Base-by-base conservation (phyloP, 1,140 invertebrate genomes). In the Pseudobourletiella spinata region DNA sequence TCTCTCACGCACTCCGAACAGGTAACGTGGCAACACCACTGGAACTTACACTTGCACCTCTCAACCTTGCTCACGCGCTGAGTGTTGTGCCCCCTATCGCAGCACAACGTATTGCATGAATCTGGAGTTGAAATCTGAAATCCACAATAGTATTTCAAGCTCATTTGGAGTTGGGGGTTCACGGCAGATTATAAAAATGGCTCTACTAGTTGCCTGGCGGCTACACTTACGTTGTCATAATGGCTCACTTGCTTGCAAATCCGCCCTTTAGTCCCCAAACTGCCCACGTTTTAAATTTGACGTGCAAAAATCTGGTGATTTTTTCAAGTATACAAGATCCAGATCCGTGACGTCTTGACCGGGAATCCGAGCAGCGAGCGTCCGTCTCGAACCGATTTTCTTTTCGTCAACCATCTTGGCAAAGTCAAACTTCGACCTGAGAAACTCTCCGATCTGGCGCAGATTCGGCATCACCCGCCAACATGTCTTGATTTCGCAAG, bases 401-500 rank as follows among this genome's bases (percentile, higher is more conserved):
- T 72, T 71, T 39, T 71, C 61, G n/a, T 61, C 69, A 2, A 77
- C 74, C 54, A 74, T 70, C 42, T 74, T 75, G 3, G 78, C 75
- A 15, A 71, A 71, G 57, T 78, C 77, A 57, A 75, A 78, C 61
- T 75, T 75, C 46, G 70, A 70, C 52, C 59, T 42, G 25, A 94
- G 52, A 35, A 55, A 55, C 18, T 55, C 52, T 39, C 52, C 52
- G 39, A 55, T 55, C 16, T 55, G 29, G 4, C 52, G 6, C 25
- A 71, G 32, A 58, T 28, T 72, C 42, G 82, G 80, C 63, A 84
- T 76, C 3, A 82, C 82, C 51, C 79, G 73, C 84, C 84, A 85
- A 69, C 84, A 85, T 1, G 83, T 85, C 43, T 82, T 77, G 6
- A 84, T 76, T 48, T 81, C 80, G 70, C 83, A 85, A 3, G 83